phyloP scores from a whole-genome alignment of 2,888 invertebrate species.

The Polydrusus tereticollis region DNA sequence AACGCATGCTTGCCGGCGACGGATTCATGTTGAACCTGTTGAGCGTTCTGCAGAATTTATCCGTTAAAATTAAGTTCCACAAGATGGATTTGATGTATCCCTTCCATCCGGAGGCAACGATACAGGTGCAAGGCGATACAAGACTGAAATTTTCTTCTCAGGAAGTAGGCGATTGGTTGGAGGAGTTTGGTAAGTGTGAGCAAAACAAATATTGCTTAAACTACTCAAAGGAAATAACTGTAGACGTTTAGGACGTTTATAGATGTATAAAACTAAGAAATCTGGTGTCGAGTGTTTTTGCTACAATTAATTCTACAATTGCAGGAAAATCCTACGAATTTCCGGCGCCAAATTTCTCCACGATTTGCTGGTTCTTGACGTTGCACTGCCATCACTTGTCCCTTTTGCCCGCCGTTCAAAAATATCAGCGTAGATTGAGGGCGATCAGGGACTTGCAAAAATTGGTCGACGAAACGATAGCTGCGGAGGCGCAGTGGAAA shows the following conservation, averaged over 20 bases:
- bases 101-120: constrained; percentile 82
- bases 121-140: constrained; percentile 83
- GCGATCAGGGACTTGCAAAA: constrained; percentile 89
- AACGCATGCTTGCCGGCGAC: constrained; percentile 88
- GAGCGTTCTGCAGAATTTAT: constrained; percentile 90
- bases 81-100: constrained; percentile 92
- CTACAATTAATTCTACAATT: too few species aligned
- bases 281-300: too few species aligned
- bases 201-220: too few species aligned
- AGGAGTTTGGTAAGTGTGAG: constrained; percentile 75
- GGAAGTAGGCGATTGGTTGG: constrained; percentile 84
- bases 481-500: constrained; percentile 86
- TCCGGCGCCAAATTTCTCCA: constrained; percentile 91
- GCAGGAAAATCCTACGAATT: constrained; percentile 73
- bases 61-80: constrained; percentile 90
- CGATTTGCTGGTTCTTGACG: constrained; percentile 97
- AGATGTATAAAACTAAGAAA: too few species aligned
- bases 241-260: too few species aligned
- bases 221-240: not conserved
- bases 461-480: constrained; percentile 85
- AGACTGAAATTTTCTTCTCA: constrained; percentile 86
- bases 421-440: constrained; percentile 81
- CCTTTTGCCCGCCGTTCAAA: constrained; percentile 89
- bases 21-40: constrained; percentile 96
- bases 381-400: constrained; percentile 94